Conservation (phyloP, 2,797 vertebrate genomes). For the Numenius phaeopus region DNA sequence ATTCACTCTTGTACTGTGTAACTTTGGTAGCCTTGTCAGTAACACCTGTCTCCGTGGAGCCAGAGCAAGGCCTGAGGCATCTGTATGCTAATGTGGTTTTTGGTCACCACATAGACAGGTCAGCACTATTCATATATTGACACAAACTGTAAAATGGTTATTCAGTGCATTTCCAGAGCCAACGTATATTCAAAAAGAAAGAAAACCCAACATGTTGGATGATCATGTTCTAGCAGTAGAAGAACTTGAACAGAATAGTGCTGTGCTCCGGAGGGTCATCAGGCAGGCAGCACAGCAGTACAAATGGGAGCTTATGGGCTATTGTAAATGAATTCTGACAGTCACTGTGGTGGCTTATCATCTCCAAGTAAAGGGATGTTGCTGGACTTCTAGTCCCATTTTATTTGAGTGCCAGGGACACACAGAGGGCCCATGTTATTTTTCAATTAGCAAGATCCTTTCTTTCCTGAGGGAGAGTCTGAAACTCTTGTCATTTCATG, state of each 20-base stretch:
- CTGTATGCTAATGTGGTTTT: neutral
- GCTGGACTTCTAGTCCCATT: neutral
- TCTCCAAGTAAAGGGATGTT: neutral
- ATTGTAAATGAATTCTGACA: neutral
- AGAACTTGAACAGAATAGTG: neutral
- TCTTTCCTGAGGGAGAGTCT: neutral
- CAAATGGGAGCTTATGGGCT: neutral
- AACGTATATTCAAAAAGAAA: neutral
- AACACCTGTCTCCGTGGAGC: neutral
- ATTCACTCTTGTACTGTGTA: neutral
- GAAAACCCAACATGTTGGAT: neutral
- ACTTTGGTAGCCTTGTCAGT: neutral
- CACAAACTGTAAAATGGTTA: neutral
- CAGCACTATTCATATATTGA: neutral
- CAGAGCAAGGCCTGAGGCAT: neutral
- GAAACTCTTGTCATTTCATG: neutral
- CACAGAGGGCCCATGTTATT: neutral
- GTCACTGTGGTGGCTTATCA: neutral
- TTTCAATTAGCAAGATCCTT: neutral
- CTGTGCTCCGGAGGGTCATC: neutral
- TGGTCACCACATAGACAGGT: neutral
- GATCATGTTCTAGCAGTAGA: rapidly evolving
- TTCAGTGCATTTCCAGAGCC: neutral
- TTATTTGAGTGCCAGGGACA: neutral
- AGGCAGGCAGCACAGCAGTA: neutral